Conservation (phyloP, 2,113 vertebrate genomes). For the Onychostoma macrolepis region DNA sequence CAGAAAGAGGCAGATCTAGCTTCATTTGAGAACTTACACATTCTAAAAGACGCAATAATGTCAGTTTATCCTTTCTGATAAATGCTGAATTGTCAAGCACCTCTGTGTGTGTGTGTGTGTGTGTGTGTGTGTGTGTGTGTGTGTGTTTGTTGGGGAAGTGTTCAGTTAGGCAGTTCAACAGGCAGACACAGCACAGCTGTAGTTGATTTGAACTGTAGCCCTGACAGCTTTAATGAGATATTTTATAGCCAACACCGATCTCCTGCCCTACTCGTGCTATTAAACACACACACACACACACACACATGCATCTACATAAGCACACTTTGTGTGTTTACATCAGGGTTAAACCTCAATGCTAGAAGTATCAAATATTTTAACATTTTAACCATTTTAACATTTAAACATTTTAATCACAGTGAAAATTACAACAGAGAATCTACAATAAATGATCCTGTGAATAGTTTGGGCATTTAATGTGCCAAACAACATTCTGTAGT, state of each 20-base stretch:
- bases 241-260: constrained; percentile 44
- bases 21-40: neutral
- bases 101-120: neutral
- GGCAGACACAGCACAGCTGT: constrained; percentile 46
- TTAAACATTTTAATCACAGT: neutral
- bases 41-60: neutral
- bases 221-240: constrained; percentile 52
- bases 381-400: no score
- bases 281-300: constrained; percentile 42
- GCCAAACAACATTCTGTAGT: constrained; percentile 15
- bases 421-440: constrained; percentile 7
- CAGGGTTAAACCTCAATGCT: neutral
- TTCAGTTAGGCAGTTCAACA: constrained; percentile 41
- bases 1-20: neutral
- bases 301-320: constrained; percentile 2
- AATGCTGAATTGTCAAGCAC: neutral
- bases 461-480: neutral
- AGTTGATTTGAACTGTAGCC: constrained; percentile 48
- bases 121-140: constrained; percentile 2
- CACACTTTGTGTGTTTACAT: neutral
- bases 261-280: constrained; percentile 30
- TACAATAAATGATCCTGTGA: neutral
- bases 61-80: neutral
- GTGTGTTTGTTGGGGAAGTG: constrained; percentile 27
- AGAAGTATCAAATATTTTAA: constrained; percentile 7